Conservation (phyloP, 2,797 vertebrate species). For the Carduelis carduelis region DNA sequence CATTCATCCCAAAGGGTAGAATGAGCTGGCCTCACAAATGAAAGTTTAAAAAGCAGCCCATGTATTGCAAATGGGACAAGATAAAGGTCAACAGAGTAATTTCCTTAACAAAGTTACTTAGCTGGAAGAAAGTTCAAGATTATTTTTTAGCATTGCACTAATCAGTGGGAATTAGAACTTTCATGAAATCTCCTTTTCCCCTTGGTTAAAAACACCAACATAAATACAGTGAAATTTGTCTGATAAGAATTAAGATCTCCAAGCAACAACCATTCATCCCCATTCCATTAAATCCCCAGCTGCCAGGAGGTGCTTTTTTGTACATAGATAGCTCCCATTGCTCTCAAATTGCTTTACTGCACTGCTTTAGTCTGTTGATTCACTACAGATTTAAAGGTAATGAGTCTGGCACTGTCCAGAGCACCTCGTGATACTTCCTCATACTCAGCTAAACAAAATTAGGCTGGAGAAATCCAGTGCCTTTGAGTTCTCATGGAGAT, state of each 20-base stretch:
- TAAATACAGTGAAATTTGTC: neutral
- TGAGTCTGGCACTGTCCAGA: neutral
- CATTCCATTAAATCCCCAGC: neutral
- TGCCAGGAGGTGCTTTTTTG: neutral
- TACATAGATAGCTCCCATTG: neutral
- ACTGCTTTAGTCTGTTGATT: constrained; percentile 3
- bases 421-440: neutral
- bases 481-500: neutral
- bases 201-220: neutral
- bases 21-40: neutral
- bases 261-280: neutral
- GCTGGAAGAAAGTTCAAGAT: neutral
- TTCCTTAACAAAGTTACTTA: neutral
- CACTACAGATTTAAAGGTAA: constrained; percentile 17
- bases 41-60: neutral
- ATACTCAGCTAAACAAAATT: neutral
- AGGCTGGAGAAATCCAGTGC: neutral
- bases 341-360: neutral
- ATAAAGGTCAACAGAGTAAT: neutral
- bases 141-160: neutral
- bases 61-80: neutral
- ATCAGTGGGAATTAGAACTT: neutral
- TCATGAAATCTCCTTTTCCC: neutral
- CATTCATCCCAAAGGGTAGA: neutral
- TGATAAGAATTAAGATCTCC: neutral